Conservation (phyloP, 2,113 vertebrate species). For the Brienomyrus brachyistius region DNA sequence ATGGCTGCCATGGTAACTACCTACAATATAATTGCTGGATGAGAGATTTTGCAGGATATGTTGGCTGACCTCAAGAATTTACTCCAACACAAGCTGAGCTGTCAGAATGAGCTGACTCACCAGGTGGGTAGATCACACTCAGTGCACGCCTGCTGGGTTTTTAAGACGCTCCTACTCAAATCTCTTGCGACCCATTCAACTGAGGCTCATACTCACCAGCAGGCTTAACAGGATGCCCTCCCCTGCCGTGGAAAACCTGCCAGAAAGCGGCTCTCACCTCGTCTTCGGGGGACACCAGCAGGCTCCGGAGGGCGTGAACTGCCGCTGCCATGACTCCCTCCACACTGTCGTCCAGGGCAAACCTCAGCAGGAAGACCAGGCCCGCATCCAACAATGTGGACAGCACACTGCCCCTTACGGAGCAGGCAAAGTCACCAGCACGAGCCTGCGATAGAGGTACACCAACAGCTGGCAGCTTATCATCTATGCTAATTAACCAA, state of each 20-base stretch:
- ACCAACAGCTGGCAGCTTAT: background rate
- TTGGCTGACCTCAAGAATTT: background rate
- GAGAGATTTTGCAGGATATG: background rate
- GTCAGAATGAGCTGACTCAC: background rate
- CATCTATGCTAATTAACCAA: background rate
- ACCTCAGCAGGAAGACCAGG: constrained; percentile 87
- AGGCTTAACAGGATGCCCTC: background rate
- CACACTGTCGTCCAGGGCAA: constrained; percentile 79
- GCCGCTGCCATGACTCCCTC: constrained; percentile 79
- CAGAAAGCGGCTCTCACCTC: constrained; percentile 63
- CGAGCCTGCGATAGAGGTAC: constrained; percentile 59
- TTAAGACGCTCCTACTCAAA: background rate
- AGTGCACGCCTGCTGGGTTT: background rate
- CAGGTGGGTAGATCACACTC: background rate
- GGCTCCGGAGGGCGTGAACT: constrained; percentile 65
- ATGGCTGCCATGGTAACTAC: background rate
- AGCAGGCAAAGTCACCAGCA: constrained; percentile 67
- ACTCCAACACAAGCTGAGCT: background rate
- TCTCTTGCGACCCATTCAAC: background rate
- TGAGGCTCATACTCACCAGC: background rate
- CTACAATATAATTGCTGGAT: background rate
- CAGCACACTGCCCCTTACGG: constrained; percentile 68
- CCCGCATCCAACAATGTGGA: constrained; percentile 83
- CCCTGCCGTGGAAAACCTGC: background rate
- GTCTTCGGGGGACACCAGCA: constrained; percentile 77